Base-by-base conservation (phyloP, 2,888 invertebrate species). In the Flabesymbios commensalis region DNA sequence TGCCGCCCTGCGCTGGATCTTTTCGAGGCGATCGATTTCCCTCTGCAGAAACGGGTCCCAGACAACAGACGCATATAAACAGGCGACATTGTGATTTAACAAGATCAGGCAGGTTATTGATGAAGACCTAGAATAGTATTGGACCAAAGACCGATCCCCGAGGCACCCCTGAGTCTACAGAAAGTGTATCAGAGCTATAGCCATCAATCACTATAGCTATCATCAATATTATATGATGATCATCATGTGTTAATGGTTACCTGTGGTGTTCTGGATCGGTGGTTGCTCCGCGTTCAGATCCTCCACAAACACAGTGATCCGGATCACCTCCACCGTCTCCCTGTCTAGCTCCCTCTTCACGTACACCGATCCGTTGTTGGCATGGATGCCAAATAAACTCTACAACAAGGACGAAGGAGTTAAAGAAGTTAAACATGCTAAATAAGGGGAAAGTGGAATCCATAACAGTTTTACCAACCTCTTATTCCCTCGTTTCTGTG, bases 321-420 rank as follows among this genome's bases (percentile, higher is more conserved):
- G 61, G 19, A 80, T 64, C 7, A 62, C 66, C 60, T 77, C 77
- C 2, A 75, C 78, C 28, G 68, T 69, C 62, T 81, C 81, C 57
- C 81, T 62, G 64, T 80, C 77, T 1, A 93, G 83, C 26, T 86
- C 85, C 22, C 85, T 86, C 1, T 85, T 86, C 0, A 91, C 90
- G 51, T 81, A 86, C 3, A 93, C 84, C 74, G 88, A 87, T 0
- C 92, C 93, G 2, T 86, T 89, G 10, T 81, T 78, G 0, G 86
- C 73, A 72, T 90, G 87, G 19, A 93, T 88, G 61, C 84, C 84
- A 72, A 92, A 90, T 4, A 90, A 78, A 28, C 88, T 88, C 89
- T 56, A 47, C n/a, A 73, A 54, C 7, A 10, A 45, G n/a, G 14
- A 32, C 7, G 10, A 49, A 26, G 19, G 22, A 17, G 22, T 17